phyloP scores from a whole-genome alignment of 2,797 vertebrate species.

The Trachurus trachurus region DNA sequence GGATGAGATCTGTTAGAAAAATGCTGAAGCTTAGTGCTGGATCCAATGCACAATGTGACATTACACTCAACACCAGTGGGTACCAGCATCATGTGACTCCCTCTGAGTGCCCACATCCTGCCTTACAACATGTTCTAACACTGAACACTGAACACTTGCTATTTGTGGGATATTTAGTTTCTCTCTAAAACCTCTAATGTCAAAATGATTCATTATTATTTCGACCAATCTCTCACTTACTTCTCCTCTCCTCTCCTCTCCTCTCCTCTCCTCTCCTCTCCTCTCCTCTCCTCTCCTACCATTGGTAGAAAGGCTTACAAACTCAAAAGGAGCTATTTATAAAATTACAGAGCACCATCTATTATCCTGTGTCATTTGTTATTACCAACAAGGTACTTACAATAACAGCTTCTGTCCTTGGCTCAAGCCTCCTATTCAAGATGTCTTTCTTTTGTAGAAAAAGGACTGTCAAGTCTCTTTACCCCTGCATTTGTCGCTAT shows the following conservation, averaged over 20 bases:
- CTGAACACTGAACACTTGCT: neutral
- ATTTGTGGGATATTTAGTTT: conserved; percentile 12
- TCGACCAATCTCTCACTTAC: neutral
- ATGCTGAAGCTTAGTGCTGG: neutral
- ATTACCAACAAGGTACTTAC: conserved; percentile 7
- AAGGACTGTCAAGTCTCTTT: conserved; percentile 48
- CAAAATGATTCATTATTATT: neutral
- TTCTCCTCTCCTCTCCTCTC: conserved; percentile 6
- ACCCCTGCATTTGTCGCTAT: conserved; percentile 49
- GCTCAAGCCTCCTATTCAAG: neutral
- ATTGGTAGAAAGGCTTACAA: conserved; percentile 13
- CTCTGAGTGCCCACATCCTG: conserved; percentile 2
- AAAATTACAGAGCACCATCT: conserved; percentile 12
- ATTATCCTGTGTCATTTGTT: conserved; percentile 18
- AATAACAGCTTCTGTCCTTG: conserved; percentile 14
- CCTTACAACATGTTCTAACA: neutral
- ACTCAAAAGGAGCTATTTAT: conserved; percentile 17
- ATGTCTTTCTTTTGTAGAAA: neutral
- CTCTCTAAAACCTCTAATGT: neutral
- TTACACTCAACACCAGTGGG: conserved; percentile 26
- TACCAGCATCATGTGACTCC: conserved; percentile 18
- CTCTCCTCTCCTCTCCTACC: conserved; percentile 10
- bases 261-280: conserved; percentile 7
- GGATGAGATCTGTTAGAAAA: conserved; percentile 13
- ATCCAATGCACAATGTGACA: conserved; percentile 5